Evolutionary conservation across 2,888 invertebrate species (phyloP).

Genomic region (Liposcelis brunnea): DNA sequence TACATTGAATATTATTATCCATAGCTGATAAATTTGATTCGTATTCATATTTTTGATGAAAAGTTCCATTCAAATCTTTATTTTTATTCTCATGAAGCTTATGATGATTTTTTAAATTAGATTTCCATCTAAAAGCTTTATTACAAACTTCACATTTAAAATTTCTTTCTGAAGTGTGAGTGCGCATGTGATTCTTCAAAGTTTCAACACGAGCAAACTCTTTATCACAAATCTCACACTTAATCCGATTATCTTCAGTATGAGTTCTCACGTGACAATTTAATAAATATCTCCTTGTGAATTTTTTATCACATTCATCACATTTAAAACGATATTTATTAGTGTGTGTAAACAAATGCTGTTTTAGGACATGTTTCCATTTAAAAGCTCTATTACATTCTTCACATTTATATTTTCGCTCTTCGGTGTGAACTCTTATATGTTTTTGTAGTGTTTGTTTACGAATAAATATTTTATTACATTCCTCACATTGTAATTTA

Average conservation of each 20-base stretch:
- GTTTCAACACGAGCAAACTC: slow-evolving; percentile 10
- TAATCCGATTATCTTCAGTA: too few relatives aligned
- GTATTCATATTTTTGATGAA: slow-evolving; percentile 4
- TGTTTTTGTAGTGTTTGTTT: slow-evolving; percentile 19
- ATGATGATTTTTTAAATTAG: too few relatives aligned
- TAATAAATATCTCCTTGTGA: slow-evolving; percentile 18
- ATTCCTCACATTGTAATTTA: slow-evolving; percentile 18
- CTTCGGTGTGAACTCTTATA: slow-evolving; percentile 18
- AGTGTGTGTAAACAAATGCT: slow-evolving; percentile 18
- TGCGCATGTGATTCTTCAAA: slow-evolving; percentile 11
- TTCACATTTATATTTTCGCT: slow-evolving; percentile 17
- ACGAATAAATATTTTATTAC: slow-evolving; percentile 19
- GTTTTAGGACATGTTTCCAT: slow-evolving; percentile 11
- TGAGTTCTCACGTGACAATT: slow-evolving; percentile 20
- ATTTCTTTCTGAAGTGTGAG: slow-evolving; percentile 9
- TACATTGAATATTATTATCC: too few relatives aligned
- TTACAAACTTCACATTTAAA: slow-evolving; percentile 9
- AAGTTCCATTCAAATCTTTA: too few relatives aligned
- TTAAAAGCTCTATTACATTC: slow-evolving; percentile 19
- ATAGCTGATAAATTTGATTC: slow-evolving; percentile 13
- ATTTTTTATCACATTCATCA: slow-evolving; percentile 18
- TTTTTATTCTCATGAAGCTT: too few relatives aligned
- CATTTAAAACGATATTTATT: slow-evolving; percentile 18
- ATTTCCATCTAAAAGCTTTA: slow-evolving; percentile 9
- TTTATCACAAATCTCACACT: slow-evolving; percentile 15